phyloP scores from a whole-genome alignment of 2,888 invertebrate genomes.

The Rotaria socialis region DNA sequence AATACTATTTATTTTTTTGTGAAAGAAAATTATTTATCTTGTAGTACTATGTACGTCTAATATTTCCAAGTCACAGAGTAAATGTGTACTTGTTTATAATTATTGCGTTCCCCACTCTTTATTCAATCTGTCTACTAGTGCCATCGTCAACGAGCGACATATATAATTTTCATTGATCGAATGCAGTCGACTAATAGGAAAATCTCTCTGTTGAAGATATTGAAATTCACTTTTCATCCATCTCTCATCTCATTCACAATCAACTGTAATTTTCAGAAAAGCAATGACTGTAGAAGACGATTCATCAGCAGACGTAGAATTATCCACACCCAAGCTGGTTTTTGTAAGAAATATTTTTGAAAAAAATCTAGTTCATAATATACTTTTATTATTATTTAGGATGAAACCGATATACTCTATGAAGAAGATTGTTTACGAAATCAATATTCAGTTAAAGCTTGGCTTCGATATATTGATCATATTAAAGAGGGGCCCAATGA shows the following conservation, averaged over 20 bases:
- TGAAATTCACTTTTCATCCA: neutral
- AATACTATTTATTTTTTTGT: too few species aligned
- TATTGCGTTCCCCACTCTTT: too few species aligned
- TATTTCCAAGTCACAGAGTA: too few species aligned
- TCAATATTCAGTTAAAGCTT: slow-evolving; percentile 93
- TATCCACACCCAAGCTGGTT: neutral
- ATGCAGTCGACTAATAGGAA: neutral
- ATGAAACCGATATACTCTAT: slow-evolving; percentile 88
- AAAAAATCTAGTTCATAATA: neutral
- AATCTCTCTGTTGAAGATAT: neutral
- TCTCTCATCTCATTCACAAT: neutral
- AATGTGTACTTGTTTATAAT: too few species aligned
- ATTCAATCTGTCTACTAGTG: neutral
- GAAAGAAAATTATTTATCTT: too few species aligned
- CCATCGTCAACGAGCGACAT: neutral
- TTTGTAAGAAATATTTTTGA: neutral
- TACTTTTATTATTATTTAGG: slow-evolving; percentile 2
- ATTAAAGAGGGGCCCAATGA: slow-evolving; percentile 67
- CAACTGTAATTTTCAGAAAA: neutral
- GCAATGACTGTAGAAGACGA: neutral
- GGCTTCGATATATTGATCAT: slow-evolving; percentile 94
- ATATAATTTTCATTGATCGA: neutral
- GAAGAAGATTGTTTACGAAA: slow-evolving; percentile 97
- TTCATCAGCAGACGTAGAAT: neutral
- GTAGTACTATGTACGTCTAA: too few species aligned